Percentiles rank a stretch among this genome's conserved stretches.
Evolutionary conservation across 2,888 invertebrate species (phyloP).

Genomic region (Spicauda simplicius): DNA sequence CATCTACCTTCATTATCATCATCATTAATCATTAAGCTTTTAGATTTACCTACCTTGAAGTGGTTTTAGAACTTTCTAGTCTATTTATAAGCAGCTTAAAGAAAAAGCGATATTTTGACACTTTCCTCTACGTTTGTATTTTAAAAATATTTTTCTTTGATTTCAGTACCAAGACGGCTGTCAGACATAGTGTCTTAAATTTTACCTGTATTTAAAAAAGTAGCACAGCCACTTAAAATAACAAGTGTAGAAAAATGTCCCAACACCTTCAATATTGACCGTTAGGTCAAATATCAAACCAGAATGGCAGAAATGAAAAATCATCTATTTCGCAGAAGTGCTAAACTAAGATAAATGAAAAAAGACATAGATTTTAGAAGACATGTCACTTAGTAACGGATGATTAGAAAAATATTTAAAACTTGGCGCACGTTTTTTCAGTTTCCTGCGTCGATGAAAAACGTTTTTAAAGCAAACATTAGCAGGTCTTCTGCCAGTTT

Average conservation of each 20-base stretch:
- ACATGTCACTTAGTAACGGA: conserved; percentile 12
- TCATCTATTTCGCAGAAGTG: background rate
- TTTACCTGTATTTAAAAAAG: background rate
- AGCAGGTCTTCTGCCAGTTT: too few relatives aligned
- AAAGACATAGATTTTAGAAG: conserved; percentile 1
- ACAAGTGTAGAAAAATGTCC: conserved; percentile 7
- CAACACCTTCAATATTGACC: conserved; percentile 7
- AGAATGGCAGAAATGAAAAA: conserved; percentile 8
- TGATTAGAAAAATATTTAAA: background rate
- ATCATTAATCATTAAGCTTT: too few relatives aligned
- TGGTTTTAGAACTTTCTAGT: too few relatives aligned
- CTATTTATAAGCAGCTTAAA: background rate
- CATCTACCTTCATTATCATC: too few relatives aligned
- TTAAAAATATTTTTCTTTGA: background rate
- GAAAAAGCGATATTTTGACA: background rate
- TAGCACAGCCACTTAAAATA: conserved; percentile 14
- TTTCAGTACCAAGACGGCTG: background rate
- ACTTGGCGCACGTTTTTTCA: background rate
- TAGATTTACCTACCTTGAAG: too few relatives aligned
- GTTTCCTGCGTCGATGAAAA: background rate
- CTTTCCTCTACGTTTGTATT: background rate
- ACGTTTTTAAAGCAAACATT: background rate
- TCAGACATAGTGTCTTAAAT: background rate
- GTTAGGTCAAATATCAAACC: conserved; percentile 35
- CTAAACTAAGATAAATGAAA: conserved; percentile 1